phyloP scores from a whole-genome alignment of 2,888 invertebrate genomes.

The Thymelicus acteon region DNA sequence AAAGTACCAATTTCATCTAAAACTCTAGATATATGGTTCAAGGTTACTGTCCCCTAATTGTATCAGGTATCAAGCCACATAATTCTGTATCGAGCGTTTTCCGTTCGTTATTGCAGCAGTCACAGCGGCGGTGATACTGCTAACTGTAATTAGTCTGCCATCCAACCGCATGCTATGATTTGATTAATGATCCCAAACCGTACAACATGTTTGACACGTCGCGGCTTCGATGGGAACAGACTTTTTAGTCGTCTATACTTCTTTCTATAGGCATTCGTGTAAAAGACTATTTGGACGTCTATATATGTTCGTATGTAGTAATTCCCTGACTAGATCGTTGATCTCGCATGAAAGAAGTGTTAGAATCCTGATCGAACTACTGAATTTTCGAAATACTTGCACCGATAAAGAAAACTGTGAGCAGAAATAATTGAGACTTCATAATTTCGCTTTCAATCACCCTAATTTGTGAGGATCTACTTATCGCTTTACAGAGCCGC shows the following conservation, averaged over 20 bases:
- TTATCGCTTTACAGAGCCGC: too few relatives aligned
- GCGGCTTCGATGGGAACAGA: neutral
- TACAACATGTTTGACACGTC: slow-evolving; percentile 2
- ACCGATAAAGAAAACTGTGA: too few relatives aligned
- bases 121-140: slow-evolving; percentile 38
- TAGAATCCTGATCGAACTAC: too few relatives aligned
- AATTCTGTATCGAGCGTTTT: slow-evolving; percentile 55
- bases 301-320: too few relatives aligned
- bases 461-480: too few relatives aligned
- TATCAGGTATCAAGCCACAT: slow-evolving; percentile 8
- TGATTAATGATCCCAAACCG: slow-evolving; percentile 65
- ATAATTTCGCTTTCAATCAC: too few relatives aligned
- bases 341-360: too few relatives aligned
- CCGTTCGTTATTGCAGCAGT: slow-evolving; percentile 54
- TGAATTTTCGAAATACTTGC: too few relatives aligned
- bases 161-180: slow-evolving; percentile 77
- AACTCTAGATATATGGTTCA: neutral
- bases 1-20: neutral
- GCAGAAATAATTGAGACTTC: too few relatives aligned
- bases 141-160: slow-evolving; percentile 81
- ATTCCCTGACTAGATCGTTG: too few relatives aligned
- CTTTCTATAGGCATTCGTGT: too few relatives aligned
- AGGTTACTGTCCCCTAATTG: neutral
- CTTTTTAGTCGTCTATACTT: slow-evolving; percentile 9
- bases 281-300: too few relatives aligned